A percentile compares a stretch with the other conserved stretches of the same genome.
Conservation (phyloP, 2,797 vertebrate genomes). For the Gouania willdenowi region DNA sequence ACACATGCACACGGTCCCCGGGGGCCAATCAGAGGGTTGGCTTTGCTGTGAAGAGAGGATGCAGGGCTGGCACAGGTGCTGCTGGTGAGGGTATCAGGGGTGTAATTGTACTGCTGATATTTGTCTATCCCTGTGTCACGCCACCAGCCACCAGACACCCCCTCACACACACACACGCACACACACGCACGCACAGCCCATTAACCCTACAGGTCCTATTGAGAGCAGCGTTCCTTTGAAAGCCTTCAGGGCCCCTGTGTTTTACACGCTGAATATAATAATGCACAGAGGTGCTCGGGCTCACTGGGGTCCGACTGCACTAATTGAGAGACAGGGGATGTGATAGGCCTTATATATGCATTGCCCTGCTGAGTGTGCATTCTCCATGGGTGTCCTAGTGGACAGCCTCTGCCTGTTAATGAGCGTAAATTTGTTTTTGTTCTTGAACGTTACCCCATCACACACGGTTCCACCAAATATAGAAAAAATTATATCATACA, state of each 20-base stretch:
- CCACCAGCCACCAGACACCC: conserved; percentile 57
- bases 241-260: conserved; percentile 69
- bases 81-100: conserved; percentile 69
- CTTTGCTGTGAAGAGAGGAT: conserved; percentile 54
- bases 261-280: conserved; percentile 76
- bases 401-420: conserved; percentile 15
- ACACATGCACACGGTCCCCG: conserved; percentile 69
- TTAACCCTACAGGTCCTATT: conserved; percentile 82
- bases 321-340: conserved; percentile 74
- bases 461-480: too few relatives aligned
- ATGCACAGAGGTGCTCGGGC: conserved; percentile 66
- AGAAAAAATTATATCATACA: too few relatives aligned
- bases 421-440: conserved; percentile 21
- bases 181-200: conserved; percentile 49
- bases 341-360: conserved; percentile 44
- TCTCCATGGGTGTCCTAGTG: conserved; percentile 36
- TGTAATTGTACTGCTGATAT: conserved; percentile 82
- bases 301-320: conserved; percentile 65
- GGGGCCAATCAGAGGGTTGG: conserved; percentile 78
- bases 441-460: conserved; percentile 13
- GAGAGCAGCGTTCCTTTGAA: conserved; percentile 75
- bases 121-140: conserved; percentile 71
- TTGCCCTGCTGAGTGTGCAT: conserved; percentile 45
- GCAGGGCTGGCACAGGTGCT: conserved; percentile 78
- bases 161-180: conserved; percentile 28